Base-by-base conservation (phyloP, 92 coral and sea anemone species). In the Micromussa lordhowensis region DNA sequence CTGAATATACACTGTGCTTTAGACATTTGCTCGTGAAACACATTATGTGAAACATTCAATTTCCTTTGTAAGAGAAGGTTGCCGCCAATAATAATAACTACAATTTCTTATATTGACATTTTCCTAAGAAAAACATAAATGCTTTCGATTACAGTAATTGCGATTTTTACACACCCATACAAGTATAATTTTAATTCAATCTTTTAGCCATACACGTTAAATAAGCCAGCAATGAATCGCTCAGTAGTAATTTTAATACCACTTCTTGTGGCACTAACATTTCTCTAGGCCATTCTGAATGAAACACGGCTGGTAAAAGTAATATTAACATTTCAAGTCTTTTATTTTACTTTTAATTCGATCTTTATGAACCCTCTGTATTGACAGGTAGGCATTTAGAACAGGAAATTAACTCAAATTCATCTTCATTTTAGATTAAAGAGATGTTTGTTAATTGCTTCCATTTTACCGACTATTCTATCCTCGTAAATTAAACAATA, bases 361-460 rank as follows among this genome's bases (percentile, higher is more conserved):
- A 29, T 64, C 75, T 64, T 82, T 82, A 68, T 82, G 75, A 40
- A 82, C 85, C 44, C 64, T 53, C 32, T 38, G 53, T 26, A 17
- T 68, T 82, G 85, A 82, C 85, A 82, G 85, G 5, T 40, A 38
- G 58, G 28, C 75, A 68, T 29, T 82, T 12, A 82, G 26, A 24
- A 54, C 75, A 82, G 85, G 85, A 82, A 82, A 82, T 82, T 82
- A 82, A 82, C 69, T 82, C 59, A 40, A 73, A 82, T 38, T 68
- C 85, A 66, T 64, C 30, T 68, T 40, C 75, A 82, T 66, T 82
- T 26, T 66, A n/a, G 36, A 64, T 64, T 21, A 51, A 35, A 80
- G 19, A 40, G 63, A 55, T 18, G 51, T 64, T 38, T 82, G 29
- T 22, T 34, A 64, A 40, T 64, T 68, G 78, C 78, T 73, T 40